phyloP scores from a whole-genome alignment of 2,888 invertebrate species.

The Agrochola circellaris region DNA sequence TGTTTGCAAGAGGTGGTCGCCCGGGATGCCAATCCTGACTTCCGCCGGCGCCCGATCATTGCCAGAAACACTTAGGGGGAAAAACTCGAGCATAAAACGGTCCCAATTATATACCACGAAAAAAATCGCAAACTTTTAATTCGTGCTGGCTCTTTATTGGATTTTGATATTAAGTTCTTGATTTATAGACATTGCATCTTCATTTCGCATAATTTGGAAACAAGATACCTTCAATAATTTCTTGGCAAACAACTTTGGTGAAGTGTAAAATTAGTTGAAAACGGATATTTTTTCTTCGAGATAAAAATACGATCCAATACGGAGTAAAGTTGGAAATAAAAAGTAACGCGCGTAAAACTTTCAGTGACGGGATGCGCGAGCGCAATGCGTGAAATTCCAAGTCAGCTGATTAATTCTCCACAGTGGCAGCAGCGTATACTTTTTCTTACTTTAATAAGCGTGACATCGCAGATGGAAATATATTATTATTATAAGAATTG shows the following conservation, averaged over 20 bases:
- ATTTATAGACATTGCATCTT: background rate
- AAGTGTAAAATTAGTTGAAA: conserved; percentile 20
- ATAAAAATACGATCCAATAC: conserved; percentile 54
- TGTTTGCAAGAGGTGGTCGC: conserved; percentile 82
- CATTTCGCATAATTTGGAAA: conserved; percentile 34
- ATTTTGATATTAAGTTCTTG: conserved; percentile 8
- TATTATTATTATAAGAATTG: conserved; percentile 42
- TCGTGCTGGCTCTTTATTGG: conserved; percentile 7
- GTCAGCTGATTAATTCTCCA: conserved; percentile 72
- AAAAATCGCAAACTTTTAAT: conserved; percentile 33
- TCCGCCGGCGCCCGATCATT: conserved; percentile 88
- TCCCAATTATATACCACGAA: conserved; percentile 37
- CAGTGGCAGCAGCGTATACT: conserved; percentile 69
- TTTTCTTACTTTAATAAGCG: conserved; percentile 53
- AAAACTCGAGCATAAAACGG: conserved; percentile 62
- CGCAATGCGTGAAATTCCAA: conserved; percentile 72
- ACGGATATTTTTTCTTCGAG: conserved; percentile 19
- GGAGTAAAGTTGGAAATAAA: conserved; percentile 66
- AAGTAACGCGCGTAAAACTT: conserved; percentile 62
- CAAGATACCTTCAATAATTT: background rate
- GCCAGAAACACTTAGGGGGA: conserved; percentile 82
- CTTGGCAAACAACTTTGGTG: conserved; percentile 1
- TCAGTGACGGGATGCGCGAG: conserved; percentile 70
- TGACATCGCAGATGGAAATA: conserved; percentile 56
- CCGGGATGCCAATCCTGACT: conserved; percentile 80